phyloP scores from a whole-genome alignment of 2,113 vertebrate genomes.

The Gopherus evgoodei region DNA sequence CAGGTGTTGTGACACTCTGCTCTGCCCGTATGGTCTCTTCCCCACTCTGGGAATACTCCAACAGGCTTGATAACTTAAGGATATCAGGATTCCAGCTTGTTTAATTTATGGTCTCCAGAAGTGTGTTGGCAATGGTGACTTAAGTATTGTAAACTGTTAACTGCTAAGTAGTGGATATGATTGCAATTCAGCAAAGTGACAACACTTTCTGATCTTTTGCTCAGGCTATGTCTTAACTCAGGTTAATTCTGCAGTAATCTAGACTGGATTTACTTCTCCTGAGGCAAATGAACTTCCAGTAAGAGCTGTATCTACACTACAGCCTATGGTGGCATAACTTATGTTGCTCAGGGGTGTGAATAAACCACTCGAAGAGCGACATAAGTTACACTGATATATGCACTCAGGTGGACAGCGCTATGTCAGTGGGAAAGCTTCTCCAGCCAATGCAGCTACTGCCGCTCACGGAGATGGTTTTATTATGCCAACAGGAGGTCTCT shows the following conservation, averaged over 20 bases:
- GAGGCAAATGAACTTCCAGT: background rate
- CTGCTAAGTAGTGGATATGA: background rate
- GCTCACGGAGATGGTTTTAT: no score
- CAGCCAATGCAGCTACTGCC: no score
- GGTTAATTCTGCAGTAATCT: background rate
- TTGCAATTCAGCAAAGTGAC: background rate
- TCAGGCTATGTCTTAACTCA: background rate
- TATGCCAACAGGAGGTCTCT: no score
- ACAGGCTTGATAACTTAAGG: background rate
- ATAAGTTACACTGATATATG: no score
- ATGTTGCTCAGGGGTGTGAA: no score
- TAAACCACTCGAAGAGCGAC: no score
- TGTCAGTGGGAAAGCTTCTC: no score
- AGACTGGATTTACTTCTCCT: background rate
- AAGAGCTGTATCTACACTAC: background rate
- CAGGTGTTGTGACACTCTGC: background rate
- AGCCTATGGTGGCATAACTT: no score
- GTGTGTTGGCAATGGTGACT: rapidly evolving
- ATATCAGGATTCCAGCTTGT: background rate
- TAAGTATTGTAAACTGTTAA: background rate
- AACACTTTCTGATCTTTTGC: background rate
- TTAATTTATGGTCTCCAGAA: background rate
- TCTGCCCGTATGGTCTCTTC: background rate
- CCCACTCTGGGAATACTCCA: background rate
- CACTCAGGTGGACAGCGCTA: no score